Percentiles rank a stretch among this genome's conserved stretches.
These are phyloP conservation scores for Gymnobelideus leadbeateri DNA, from an alignment of 2,113 vertebrate species.

Conservation along the genomic window DNA sequence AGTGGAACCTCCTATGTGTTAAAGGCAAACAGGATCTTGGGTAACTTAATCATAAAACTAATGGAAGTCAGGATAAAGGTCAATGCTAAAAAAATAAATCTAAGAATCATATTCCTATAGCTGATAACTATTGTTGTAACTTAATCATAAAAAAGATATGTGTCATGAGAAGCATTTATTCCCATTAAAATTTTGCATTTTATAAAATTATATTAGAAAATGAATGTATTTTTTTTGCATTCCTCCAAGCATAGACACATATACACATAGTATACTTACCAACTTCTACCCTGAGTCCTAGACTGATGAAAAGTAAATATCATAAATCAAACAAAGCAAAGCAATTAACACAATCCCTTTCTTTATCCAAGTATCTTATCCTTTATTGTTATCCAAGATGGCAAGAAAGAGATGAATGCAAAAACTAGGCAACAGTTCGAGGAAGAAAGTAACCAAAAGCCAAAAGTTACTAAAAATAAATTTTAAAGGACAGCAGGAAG, in stretches of 20 bases:
- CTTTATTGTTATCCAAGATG: not conserved
- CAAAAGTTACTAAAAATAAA: not conserved
- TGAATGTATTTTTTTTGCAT: not conserved
- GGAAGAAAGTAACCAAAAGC: not conserved
- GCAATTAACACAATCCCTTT: not conserved
- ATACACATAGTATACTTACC: not conserved
- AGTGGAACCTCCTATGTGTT: not conserved
- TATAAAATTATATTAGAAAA: not conserved
- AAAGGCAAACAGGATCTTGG: not conserved
- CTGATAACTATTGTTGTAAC: no score
- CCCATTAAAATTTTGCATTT: not conserved
- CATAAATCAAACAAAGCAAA: not conserved
- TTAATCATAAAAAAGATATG: not conserved
- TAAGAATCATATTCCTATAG: no score
- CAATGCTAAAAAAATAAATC: no score
- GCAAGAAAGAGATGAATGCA: not conserved
- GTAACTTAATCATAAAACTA: not conserved
- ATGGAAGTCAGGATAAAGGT: no score
- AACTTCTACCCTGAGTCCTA: not conserved
- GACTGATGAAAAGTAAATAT: not conserved
- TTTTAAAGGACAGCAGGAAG: not conserved
- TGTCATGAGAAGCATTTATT: conserved; percentile 21
- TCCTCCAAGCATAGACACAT: not conserved
- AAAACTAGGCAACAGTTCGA: not conserved
- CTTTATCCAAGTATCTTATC: not conserved